Conservation (phyloP, 2,113 vertebrate genomes). For the Gallinago paraguaiae region DNA sequence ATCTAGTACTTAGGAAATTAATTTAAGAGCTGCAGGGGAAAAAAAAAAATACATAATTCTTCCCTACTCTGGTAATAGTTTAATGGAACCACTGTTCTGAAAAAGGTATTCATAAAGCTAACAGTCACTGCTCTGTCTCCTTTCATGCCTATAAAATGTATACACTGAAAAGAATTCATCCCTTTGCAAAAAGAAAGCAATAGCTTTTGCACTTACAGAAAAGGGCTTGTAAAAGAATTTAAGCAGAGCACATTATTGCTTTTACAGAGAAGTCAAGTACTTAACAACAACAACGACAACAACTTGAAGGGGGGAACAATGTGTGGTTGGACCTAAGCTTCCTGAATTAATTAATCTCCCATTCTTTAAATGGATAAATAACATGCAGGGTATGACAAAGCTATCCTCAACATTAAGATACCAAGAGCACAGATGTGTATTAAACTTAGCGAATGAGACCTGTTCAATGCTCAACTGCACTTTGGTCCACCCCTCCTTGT, state of each 20-base stretch:
- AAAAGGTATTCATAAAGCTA: not conserved
- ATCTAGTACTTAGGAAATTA: not conserved
- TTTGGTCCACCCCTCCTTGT: not conserved
- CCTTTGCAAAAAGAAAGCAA: not conserved
- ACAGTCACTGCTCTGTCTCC: not conserved
- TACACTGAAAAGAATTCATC: not conserved
- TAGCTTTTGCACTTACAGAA: not conserved
- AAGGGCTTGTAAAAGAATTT: not conserved
- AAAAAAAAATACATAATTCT: not conserved
- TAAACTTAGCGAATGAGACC: not conserved
- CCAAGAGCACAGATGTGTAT: not conserved
- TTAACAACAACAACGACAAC: not conserved
- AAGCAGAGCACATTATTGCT: not conserved
- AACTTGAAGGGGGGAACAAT: not conserved
- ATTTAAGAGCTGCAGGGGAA: not conserved
- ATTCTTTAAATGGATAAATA: not conserved
- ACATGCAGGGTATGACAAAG: not conserved
- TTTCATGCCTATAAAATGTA: not conserved
- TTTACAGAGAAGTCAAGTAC: not conserved
- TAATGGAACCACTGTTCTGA: not conserved
- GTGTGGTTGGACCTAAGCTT: not conserved
- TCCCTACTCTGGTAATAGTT: not conserved
- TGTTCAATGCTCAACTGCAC: not conserved
- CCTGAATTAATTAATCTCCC: not conserved
- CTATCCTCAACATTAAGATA: not conserved